phyloP scores from a whole-genome alignment of 2,797 vertebrate species.

The Acridotheres tristis region DNA sequence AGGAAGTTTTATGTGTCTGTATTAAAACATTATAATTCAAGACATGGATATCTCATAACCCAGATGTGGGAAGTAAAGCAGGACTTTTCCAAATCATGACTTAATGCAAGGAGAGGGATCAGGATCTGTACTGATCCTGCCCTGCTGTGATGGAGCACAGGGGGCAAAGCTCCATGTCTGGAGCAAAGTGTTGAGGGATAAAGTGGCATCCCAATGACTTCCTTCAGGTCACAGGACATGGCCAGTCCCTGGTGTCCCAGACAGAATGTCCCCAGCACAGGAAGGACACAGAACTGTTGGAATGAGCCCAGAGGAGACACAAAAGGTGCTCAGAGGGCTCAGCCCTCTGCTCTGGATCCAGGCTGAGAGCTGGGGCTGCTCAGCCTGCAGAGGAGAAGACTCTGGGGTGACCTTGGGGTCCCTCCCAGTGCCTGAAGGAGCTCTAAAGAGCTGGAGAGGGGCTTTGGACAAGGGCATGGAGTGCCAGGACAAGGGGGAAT shows the following conservation, averaged over 20 bases:
- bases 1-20: slow-evolving; percentile 44
- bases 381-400: neutral
- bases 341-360: neutral
- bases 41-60: slow-evolving; percentile 22
- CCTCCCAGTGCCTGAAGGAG: neutral
- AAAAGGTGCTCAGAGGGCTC: neutral
- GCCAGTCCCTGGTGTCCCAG: neutral
- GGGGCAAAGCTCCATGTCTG: fast-evolving
- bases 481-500: neutral
- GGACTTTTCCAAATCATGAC: neutral
- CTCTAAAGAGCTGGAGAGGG: neutral
- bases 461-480: neutral
- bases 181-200: neutral
- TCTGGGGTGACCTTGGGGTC: neutral
- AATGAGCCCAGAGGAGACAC: neutral
- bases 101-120: neutral
- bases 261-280: neutral
- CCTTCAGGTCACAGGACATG: neutral
- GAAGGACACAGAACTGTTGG: neutral
- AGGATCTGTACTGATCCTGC: neutral
- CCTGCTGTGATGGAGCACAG: neutral
- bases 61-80: slow-evolving; percentile 7
- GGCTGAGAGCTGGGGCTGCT: neutral
- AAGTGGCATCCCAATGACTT: neutral
- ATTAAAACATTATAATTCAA: slow-evolving; percentile 45